These are phyloP conservation scores for Saccostrea glomerata DNA, from an alignment of 1,140 invertebrate genomes.

Conservation along the genomic window DNA sequence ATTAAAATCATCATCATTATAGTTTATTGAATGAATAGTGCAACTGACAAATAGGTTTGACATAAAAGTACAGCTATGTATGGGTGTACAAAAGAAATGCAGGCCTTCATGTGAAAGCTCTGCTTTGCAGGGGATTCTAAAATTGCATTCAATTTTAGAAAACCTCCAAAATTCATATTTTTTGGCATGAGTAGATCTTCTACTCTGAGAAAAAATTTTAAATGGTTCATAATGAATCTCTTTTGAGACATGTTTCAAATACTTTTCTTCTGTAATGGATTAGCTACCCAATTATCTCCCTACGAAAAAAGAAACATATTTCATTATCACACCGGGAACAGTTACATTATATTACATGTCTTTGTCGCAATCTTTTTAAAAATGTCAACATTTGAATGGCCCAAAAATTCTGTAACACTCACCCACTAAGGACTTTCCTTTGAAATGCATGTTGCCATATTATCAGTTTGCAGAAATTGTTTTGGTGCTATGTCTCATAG, in stretches of 20 bases:
- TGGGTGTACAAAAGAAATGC: background rate
- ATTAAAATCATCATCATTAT: too few species aligned
- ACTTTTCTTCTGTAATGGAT: background rate
- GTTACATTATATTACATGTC: constrained; percentile 14
- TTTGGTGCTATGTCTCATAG: background rate
- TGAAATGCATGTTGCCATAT: background rate
- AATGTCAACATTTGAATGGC: background rate
- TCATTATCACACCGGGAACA: background rate
- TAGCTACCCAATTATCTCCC: background rate
- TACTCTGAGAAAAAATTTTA: background rate
- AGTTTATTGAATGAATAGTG: background rate
- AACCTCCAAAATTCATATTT: background rate
- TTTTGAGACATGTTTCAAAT: background rate
- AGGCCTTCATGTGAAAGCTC: background rate
- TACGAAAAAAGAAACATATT: constrained; percentile 8
- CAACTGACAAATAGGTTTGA: background rate
- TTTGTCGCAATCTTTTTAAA: background rate
- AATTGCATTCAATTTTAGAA: background rate
- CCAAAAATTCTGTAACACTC: background rate
- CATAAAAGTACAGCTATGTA: background rate
- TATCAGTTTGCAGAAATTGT: background rate
- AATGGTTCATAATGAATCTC: background rate
- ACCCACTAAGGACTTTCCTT: background rate
- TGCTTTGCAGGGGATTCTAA: background rate
- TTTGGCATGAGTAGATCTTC: background rate